Percentiles rank a stretch among this genome's conserved stretches.
These are phyloP conservation scores for Popillia japonica DNA, from an alignment of 1,140 invertebrate genomes.

Conservation along the genomic window DNA sequence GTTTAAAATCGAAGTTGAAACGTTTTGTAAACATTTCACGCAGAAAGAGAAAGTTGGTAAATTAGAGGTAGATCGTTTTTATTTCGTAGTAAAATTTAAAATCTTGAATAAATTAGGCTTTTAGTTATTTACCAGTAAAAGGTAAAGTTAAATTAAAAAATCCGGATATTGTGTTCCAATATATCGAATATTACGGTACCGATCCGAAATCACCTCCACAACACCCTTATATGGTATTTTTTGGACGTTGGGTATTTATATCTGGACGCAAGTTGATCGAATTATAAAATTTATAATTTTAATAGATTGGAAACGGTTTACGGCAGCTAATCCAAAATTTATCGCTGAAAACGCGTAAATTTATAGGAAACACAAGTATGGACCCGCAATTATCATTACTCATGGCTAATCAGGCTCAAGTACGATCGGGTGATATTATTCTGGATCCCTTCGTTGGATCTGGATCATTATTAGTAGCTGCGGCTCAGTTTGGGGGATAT, in stretches of 20 bases:
- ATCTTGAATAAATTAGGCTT: constrained; percentile 65
- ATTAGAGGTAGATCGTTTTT: constrained; percentile 75
- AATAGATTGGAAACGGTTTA: constrained; percentile 81
- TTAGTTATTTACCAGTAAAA: constrained; percentile 81
- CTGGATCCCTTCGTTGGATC: constrained; percentile 96
- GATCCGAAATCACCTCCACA: constrained; percentile 77
- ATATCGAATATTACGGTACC: constrained; percentile 89
- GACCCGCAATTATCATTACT: constrained; percentile 90
- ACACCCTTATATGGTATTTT: constrained; percentile 78
- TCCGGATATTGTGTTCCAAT: constrained; percentile 80
- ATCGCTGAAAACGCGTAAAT: constrained; percentile 88
- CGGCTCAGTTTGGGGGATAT: constrained; percentile 90
- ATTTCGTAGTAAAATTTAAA: constrained; percentile 17
- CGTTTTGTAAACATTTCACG: constrained; percentile 84
- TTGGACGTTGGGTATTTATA: constrained; percentile 81
- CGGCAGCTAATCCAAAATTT: constrained; percentile 79
- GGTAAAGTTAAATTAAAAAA: constrained; percentile 83
- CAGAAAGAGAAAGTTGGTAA: constrained; percentile 82
- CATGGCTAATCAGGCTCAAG: constrained; percentile 92
- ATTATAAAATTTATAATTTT: constrained; percentile 39
- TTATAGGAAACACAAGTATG: constrained; percentile 98
- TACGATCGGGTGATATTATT: constrained; percentile 77
- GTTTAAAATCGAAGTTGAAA: constrained; percentile 87
- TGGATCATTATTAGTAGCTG: constrained; percentile 89
- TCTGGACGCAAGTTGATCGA: background rate